A percentile compares a stretch with the other conserved stretches of the same genome.
Conservation (phyloP, 35 echinoderm and acorn worm genomes). For the Ophioderma brevispina region DNA sequence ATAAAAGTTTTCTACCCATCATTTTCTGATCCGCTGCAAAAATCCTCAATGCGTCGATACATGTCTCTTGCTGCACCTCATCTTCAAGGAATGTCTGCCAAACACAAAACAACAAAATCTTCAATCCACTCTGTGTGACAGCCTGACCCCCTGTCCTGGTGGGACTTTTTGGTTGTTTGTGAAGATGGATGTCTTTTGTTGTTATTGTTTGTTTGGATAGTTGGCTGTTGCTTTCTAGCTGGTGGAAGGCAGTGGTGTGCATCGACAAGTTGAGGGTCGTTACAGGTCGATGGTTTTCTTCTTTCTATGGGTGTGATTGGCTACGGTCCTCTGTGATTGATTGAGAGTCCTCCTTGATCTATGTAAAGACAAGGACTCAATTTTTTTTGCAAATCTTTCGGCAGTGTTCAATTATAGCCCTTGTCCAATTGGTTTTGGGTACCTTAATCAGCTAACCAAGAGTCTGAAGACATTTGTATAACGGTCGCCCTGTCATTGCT, state of each 20-base stretch:
- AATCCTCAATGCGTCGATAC: conserved; percentile 95
- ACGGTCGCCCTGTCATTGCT: too few species aligned
- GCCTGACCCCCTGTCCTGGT: conserved; percentile 24
- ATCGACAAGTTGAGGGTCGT: conserved; percentile 87
- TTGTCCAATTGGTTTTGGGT: too few species aligned
- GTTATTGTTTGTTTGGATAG: background rate
- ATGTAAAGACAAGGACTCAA: too few species aligned
- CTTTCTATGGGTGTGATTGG: conserved; percentile 99
- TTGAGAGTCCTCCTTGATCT: background rate
- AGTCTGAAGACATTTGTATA: too few species aligned
- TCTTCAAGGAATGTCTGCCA: conserved; percentile 82
- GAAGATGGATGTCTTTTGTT: conserved; percentile 26
- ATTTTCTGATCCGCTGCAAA: conserved; percentile 90
- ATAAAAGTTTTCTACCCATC: conserved; percentile 48
- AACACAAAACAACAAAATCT: conserved; percentile 35
- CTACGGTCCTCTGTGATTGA: conserved; percentile 63
- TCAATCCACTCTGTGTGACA: conserved; percentile 28
- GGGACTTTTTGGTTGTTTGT: conserved; percentile 20
- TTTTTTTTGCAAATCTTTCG: too few species aligned
- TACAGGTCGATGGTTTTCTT: too few species aligned
- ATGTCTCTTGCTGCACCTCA: conserved; percentile 91
- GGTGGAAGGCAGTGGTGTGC: conserved; percentile 82
- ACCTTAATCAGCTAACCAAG: too few species aligned
- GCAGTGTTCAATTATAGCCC: too few species aligned
- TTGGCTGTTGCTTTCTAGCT: conserved; percentile 16